Percentiles rank a stretch among this genome's conserved stretches.
phyloP scores from a whole-genome alignment of 2,113 vertebrate genomes.

The Phylloscopus trochiloides region DNA sequence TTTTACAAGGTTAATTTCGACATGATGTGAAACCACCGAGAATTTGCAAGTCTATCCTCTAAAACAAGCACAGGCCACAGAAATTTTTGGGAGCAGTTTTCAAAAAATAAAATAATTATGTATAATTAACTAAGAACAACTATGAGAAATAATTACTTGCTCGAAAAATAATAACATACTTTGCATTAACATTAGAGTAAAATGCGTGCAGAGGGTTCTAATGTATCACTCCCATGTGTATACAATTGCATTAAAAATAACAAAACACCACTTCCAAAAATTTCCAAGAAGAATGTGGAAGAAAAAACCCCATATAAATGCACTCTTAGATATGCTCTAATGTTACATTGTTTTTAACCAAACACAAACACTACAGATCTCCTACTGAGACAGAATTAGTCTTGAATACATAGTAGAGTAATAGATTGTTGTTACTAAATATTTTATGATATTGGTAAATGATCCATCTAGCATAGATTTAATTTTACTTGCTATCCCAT shows the following conservation, averaged over 20 bases:
- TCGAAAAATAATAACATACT: neutral
- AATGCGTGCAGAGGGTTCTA: neutral
- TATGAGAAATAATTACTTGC: neutral
- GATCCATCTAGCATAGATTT: slow-evolving; percentile 48
- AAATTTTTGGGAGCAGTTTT: neutral
- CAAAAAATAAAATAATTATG: neutral
- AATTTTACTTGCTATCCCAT: slow-evolving; percentile 24
- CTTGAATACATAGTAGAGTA: slow-evolving; percentile 19
- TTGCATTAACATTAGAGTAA: neutral
- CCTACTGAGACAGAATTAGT: slow-evolving; percentile 40
- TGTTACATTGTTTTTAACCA: slow-evolving; percentile 1
- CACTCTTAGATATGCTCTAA: neutral
- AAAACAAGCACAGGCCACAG: neutral
- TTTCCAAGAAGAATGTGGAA: neutral
- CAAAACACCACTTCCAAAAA: neutral
- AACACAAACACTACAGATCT: neutral
- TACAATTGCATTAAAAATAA: neutral
- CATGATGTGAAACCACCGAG: neutral
- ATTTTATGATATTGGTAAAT: slow-evolving; percentile 49
- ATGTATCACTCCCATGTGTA: neutral
- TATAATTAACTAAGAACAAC: neutral
- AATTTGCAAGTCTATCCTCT: neutral
- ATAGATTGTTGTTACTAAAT: slow-evolving; percentile 55
- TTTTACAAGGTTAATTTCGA: slow-evolving; percentile 31
- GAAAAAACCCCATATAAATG: neutral